Evolutionary conservation across 2,797 vertebrate species (phyloP), one percentile per base, ranked within the genome.

Genomic region (Sylvia borin): DNA sequence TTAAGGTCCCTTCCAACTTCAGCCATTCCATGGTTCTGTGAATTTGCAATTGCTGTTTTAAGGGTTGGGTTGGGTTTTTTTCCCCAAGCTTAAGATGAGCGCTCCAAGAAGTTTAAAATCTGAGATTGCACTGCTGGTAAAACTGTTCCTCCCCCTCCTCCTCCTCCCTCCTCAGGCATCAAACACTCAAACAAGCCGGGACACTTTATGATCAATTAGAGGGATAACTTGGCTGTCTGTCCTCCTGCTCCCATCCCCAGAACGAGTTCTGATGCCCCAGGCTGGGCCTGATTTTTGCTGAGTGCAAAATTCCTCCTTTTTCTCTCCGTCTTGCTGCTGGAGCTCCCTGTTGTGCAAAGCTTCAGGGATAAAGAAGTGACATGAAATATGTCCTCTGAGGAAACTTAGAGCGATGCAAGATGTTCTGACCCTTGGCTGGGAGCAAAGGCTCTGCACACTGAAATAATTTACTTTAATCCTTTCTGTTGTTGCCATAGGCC

Each of bases 201-300:
- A 90, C 95, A 55, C 82, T 88, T 85, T 90, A 32, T 78, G 79
- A 90, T 93, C 85, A 40, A 43, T 78, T 54, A 73, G 58, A 95
- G 43, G 95, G 94, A 92, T 95, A 91, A 92, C 70, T 85, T 91
- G 94, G 90, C 88, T 93, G 70, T 8, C 58, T 94, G 79, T 80
- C 79, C 94, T 65, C 9, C 10, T 73, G 90, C 71, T 96, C 85
- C 88, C 54, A 38, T 94, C 88, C 86, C 92, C 76, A 94, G 79
- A 97, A 94, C 85, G 0, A 80, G 96, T 96, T 95, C 95, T 94
- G 70, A 3, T 54, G 94, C 95, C 90, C 38, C 82, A 31, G 95
- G 96, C 94, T 86, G 73, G 65, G 76, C 10, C 66, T 81, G 94
- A 16, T 78, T 92, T 84, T 84, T 95, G 95, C 95, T 95, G 96